phyloP scores from a whole-genome alignment of 1,140 invertebrate species.

The Tenebrio molitor region DNA sequence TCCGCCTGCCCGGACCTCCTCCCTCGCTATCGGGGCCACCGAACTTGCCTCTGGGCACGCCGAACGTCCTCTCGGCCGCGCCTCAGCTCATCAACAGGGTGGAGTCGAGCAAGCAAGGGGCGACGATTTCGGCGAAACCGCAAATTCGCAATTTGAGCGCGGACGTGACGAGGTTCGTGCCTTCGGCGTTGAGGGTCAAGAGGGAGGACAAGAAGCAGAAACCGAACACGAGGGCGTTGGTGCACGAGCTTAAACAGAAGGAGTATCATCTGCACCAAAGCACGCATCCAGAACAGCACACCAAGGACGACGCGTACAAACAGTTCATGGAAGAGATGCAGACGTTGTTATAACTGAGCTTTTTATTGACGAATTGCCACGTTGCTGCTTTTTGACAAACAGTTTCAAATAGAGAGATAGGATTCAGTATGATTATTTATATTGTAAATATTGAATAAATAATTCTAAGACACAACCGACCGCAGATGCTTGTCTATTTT shows the following conservation, averaged over 20 bases:
- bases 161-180: slow-evolving; percentile 95
- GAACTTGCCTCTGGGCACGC: slow-evolving; percentile 61
- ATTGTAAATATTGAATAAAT: too few relatives aligned
- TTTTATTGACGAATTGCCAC: too few relatives aligned
- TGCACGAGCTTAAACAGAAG: slow-evolving; percentile 66
- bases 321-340: slow-evolving; percentile 99
- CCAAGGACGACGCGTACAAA: slow-evolving; percentile 97
- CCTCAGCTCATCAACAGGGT: slow-evolving; percentile 81
- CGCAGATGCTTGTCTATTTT: too few relatives aligned
- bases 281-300: slow-evolving; percentile 70
- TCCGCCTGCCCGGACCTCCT: slow-evolving; percentile 71
- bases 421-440: too few relatives aligned
- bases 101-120: slow-evolving; percentile 69
- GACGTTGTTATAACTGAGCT: slow-evolving; percentile 82
- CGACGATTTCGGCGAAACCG: slow-evolving; percentile 94
- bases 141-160: slow-evolving; percentile 95
- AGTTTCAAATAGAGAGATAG: too few relatives aligned
- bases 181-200: slow-evolving; percentile 91
- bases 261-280: slow-evolving; percentile 60
- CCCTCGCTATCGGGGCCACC: slow-evolving; percentile 54
- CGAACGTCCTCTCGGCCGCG: slow-evolving; percentile 85
- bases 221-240: slow-evolving; percentile 61
- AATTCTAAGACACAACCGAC: too few relatives aligned
- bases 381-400: too few relatives aligned
- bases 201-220: slow-evolving; percentile 79